These are phyloP conservation scores for Cheilosia vulpina DNA, from an alignment of 2,888 invertebrate genomes.

Conservation along the genomic window DNA sequence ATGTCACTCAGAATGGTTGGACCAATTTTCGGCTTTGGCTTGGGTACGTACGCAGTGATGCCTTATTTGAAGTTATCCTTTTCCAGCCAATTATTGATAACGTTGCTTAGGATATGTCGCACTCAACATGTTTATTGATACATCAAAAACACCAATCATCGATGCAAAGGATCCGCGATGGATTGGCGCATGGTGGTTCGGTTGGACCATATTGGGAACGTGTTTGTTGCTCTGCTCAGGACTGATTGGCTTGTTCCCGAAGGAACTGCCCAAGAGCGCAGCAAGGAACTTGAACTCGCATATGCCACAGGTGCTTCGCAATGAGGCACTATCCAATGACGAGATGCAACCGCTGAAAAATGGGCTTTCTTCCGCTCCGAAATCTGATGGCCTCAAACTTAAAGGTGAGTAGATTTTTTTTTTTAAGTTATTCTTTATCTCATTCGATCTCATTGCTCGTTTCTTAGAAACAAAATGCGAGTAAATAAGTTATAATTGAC, in stretches of 20 bases:
- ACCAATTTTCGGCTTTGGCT: constrained; percentile 86
- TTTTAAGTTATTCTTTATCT: no score
- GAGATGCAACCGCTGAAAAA: constrained; percentile 79
- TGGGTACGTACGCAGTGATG: constrained; percentile 80
- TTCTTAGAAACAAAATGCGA: no score
- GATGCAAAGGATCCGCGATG: constrained; percentile 87
- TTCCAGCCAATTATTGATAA: neutral
- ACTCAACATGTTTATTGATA: constrained; percentile 86
- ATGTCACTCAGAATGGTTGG: constrained; percentile 83
- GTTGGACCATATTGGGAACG: constrained; percentile 85
- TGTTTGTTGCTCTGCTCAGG: constrained; percentile 86
- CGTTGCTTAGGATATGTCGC: constrained; percentile 80
- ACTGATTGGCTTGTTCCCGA: constrained; percentile 88
- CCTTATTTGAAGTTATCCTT: no score
- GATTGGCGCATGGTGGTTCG: constrained; percentile 92
- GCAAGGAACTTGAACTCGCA: constrained; percentile 79
- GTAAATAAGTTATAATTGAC: no score
- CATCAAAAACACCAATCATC: constrained; percentile 86
- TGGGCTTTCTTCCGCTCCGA: constrained; percentile 77
- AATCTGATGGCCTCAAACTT: constrained; percentile 81
- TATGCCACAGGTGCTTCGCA: constrained; percentile 79
- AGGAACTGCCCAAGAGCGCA: constrained; percentile 80
- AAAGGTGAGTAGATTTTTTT: constrained; percentile 78
- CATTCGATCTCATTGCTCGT: no score
- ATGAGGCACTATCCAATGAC: constrained; percentile 78